Evolutionary conservation across 2,888 invertebrate species (phyloP).

Genomic region (Troglohyphantes excavatus): DNA sequence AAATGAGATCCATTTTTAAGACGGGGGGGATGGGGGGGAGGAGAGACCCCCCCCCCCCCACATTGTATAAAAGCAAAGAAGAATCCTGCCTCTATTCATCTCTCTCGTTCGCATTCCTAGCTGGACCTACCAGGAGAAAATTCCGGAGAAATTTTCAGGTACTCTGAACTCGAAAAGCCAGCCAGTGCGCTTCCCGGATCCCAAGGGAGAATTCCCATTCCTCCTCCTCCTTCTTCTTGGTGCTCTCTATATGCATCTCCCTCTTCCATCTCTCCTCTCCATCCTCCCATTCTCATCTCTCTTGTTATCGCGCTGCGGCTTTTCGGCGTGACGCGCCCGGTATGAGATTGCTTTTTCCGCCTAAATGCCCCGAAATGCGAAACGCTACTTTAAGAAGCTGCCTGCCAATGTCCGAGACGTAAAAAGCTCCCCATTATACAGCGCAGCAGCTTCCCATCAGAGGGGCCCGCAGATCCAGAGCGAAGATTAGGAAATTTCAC

Average conservation of each 20-base stretch:
- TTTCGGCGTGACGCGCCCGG: conserved; percentile 68
- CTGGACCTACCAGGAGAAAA: conserved; percentile 54
- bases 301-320: conserved; percentile 73
- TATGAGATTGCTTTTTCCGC: conserved; percentile 78
- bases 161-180: conserved; percentile 78
- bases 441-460: conserved; percentile 75
- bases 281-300: conserved; percentile 37
- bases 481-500: conserved; percentile 79
- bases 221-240: conserved; percentile 39
- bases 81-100: conserved; percentile 44
- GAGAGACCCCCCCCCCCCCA: neutral
- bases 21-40: too few species aligned
- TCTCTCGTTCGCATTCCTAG: conserved; percentile 53
- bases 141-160: conserved; percentile 74
- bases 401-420: conserved; percentile 65
- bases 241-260: neutral
- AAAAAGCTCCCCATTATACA: conserved; percentile 77
- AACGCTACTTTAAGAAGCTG: conserved; percentile 77
- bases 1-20: conserved; percentile 74
- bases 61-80: conserved; percentile 44
- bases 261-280: conserved; percentile 31
- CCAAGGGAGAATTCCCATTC: conserved; percentile 45
- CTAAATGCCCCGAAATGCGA: conserved; percentile 77
- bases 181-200: conserved; percentile 45
- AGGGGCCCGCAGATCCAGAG: conserved; percentile 27